Evolutionary conservation across 2,888 invertebrate genomes (phyloP).

Genomic region (Ganaspis brasiliensis): DNA sequence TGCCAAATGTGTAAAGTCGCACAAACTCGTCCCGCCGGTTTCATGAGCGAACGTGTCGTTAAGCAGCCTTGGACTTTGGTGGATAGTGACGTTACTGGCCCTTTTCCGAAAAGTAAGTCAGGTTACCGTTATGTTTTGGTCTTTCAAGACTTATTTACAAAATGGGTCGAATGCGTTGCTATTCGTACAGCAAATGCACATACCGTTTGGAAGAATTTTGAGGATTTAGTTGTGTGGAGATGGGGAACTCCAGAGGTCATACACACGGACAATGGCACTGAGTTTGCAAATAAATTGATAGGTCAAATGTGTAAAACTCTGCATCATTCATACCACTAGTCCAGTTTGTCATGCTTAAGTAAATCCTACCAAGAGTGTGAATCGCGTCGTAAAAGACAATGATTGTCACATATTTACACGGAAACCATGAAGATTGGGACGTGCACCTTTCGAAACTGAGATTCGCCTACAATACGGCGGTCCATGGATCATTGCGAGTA

Average conservation of each 20-base stretch:
- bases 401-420: neutral
- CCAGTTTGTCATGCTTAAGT: constrained; percentile 2
- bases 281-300: neutral
- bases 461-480: too few relatives aligned
- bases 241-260: neutral
- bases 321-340: neutral
- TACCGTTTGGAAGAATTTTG: neutral
- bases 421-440: neutral
- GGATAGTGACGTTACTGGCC: too few relatives aligned
- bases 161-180: neutral
- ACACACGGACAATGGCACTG: neutral
- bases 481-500: too few relatives aligned
- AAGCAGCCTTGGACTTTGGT: too few relatives aligned
- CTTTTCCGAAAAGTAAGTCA: too few relatives aligned
- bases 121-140: too few relatives aligned
- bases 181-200: neutral
- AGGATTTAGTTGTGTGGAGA: neutral
- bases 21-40: neutral
- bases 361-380: neutral
- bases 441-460: too few relatives aligned
- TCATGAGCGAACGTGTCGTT: neutral
- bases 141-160: too few relatives aligned
- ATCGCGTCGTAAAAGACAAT: neutral
- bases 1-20: neutral
- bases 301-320: neutral